A percentile compares a stretch with the other conserved stretches of the same genome.
Conservation (phyloP, 1,140 invertebrate genomes). For the Polypedilum vanderplanki region DNA sequence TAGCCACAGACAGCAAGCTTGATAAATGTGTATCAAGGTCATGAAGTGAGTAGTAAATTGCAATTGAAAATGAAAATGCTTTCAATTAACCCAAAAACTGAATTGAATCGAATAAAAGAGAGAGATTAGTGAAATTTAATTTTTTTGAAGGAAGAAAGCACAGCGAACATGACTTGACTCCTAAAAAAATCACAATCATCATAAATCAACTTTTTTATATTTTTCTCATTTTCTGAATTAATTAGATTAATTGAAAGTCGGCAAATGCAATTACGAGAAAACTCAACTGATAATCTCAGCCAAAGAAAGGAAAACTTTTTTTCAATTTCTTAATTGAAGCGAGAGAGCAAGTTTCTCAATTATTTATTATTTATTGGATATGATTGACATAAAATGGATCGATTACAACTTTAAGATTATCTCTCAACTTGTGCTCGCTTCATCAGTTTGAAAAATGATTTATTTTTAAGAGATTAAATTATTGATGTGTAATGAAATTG, state of each 20-base stretch:
- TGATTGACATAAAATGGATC: slow-evolving; percentile 12
- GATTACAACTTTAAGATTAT: not conserved
- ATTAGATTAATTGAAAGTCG: slow-evolving; percentile 3
- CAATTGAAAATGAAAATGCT: slow-evolving; percentile 5
- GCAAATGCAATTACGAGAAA: not conserved
- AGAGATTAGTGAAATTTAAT: not conserved
- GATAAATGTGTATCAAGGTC: slow-evolving; percentile 24
- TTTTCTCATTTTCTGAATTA: not conserved
- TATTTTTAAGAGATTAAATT: not conserved
- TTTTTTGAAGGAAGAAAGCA: not conserved
- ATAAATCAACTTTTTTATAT: not conserved
- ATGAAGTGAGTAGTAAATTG: not conserved
- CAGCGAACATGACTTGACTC: slow-evolving; percentile 1
- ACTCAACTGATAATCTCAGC: not conserved
- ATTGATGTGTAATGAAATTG: not conserved
- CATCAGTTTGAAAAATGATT: too few species aligned
- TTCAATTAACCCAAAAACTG: slow-evolving; percentile 24
- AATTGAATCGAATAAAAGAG: not conserved
- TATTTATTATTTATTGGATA: too few species aligned
- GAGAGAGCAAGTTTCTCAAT: too few species aligned
- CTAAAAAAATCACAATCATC: not conserved
- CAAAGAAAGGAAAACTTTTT: too few species aligned
- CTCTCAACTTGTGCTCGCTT: not conserved
- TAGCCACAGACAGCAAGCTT: slow-evolving; percentile 10
- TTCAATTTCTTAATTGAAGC: too few species aligned